Percentiles rank a stretch among this genome's conserved stretches.
phyloP scores from a whole-genome alignment of 2,113 vertebrate species.

The Sinosuthora webbiana region DNA sequence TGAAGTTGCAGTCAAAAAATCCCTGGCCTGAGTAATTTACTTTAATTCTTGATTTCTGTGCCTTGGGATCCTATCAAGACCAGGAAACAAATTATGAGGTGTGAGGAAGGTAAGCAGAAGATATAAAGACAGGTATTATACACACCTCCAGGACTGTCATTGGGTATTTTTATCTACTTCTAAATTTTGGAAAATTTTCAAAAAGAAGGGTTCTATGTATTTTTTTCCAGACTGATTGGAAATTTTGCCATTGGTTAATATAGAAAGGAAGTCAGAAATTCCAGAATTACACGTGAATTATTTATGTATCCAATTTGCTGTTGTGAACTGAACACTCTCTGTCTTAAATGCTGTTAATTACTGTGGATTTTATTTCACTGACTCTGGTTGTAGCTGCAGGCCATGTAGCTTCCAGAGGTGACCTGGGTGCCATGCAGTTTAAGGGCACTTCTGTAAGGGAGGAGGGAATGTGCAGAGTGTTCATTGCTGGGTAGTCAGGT shows the following conservation, averaged over 20 bases:
- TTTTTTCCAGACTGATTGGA: neutral
- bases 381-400: neutral
- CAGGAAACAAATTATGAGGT: neutral
- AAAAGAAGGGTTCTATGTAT: neutral
- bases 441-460: neutral
- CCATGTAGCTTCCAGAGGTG: neutral
- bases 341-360: neutral
- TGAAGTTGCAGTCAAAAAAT: neutral
- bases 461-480: neutral
- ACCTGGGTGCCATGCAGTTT: neutral
- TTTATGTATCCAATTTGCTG: neutral
- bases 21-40: neutral
- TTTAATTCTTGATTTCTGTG: neutral
- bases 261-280: neutral
- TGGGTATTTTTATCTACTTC: neutral
- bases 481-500: neutral
- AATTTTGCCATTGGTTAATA: conserved; percentile 49
- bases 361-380: neutral
- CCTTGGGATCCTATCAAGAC: neutral
- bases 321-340: too few relatives aligned
- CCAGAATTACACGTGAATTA: neutral
- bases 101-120: neutral
- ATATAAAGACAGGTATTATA: neutral
- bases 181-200: neutral
- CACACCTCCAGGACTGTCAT: neutral